Base-by-base conservation (phyloP, 2,113 vertebrate genomes). In the Phrynosoma platyrhinos region DNA sequence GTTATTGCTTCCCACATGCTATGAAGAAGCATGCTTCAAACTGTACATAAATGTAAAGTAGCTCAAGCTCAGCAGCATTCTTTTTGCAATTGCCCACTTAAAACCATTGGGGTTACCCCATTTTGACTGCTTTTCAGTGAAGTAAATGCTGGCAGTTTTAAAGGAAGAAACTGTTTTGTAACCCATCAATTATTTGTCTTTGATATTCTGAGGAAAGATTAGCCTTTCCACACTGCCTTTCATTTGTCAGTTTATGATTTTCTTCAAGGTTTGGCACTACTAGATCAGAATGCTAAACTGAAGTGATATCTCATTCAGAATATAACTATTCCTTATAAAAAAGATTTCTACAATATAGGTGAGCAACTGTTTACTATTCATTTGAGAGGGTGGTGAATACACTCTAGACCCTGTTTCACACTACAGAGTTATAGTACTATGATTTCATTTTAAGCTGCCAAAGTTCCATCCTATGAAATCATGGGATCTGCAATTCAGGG, bases 271-370 rank as follows among this genome's bases (percentile, higher is more conserved):
- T 92, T 83, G 9, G 52, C 68, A 62, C 58, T 88, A 14, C 32
- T 75, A 16, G 16, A 77, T 82, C 10, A 52, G n/a, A 85, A 71
- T 0, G 4, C 4, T 89, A 4, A 74, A 89, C 78, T 64, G 53
- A 62, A 84, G 0, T 0, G n/a, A 53, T 78, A 87, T 89, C 92
- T 42, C 72, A 42, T 52, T 75, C 75, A 85, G 69, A n/a, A 9
- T 72, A 79, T 87, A 42, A 79, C 83, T 64, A 23, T 82, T 86
- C 86, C 79, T 66, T 42, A 27, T 32, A 36, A 20, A 47, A 36
- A 81, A 88, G 13, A 64, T 87, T 81, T 88, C 71, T 86, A 68
- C 80, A 91, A 93, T 93, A 84, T 83, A 64, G 88, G 36, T 78
- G 79, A 69, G 12, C 2, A 62, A 14, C 71, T 91, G 90, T 84